Evolutionary conservation across 2,888 invertebrate species (phyloP), one percentile per base, ranked within the genome.

Genomic region (Agrilus mali): DNA sequence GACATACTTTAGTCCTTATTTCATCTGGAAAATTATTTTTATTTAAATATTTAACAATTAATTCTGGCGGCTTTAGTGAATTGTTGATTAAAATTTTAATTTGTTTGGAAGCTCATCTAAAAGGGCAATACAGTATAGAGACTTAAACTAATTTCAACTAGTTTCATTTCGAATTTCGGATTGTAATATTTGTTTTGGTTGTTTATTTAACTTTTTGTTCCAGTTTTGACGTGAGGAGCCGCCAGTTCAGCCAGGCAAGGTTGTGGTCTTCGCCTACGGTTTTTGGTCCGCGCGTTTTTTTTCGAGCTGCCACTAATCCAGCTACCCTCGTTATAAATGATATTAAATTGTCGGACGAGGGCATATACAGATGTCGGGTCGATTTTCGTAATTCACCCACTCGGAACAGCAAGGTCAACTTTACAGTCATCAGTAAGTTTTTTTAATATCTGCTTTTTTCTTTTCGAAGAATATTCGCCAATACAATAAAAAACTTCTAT

Each of bases 351-450:
- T 61, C 68, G 36, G 83, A 83, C 63, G 81, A 80, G 58, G 82
- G 82, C 37, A 71, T 80, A 49, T 82, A 82, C 63, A 70, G 82
- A 48, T 83, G 83, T 65, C 70, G 83, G 44, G 82, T 83, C 44
- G 83, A 83, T 62, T 83, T 82, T 63, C 74, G 77, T 45, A 80
- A 82, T 60, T 81, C 82, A 8, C 82, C 81, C 36, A 82, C 82
- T 38, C 71, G 80, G 57, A 82, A 82, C 63, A 71, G 78, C 50
- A 79, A 80, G 66, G 80, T 83, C 61, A 82, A 81, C 66, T 75
- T 83, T 54, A 81, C 82, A 51, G 79, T 83, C 50, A 81, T 83
- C 51, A 77, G 81, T 81, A 68, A 76, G 80, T 72, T 15, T 3
- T 16, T 14, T 41, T 36, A 13, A 37, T 15, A n/a, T 14, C 20